Evolutionary conservation across 2,888 invertebrate genomes (phyloP), one percentile per base, ranked within the genome.

Genomic region (Brachyptera putata): DNA sequence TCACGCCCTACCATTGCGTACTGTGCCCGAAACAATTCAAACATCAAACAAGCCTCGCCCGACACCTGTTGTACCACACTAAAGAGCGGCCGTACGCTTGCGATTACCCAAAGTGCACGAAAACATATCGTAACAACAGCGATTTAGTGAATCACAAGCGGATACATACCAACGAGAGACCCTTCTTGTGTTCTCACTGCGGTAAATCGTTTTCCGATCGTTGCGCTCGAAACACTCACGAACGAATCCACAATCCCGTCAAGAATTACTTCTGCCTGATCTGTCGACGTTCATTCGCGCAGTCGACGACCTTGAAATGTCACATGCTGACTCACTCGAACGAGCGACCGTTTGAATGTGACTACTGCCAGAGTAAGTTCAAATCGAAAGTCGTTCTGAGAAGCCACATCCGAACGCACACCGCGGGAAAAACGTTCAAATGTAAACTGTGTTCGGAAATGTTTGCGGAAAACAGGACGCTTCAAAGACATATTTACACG

Each of bases 241-340:
- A 41, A 18, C 41, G 41, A 5, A 41, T 41, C n/a, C 41, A 41
- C 16, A n/a, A n/a, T n/a, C 3, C 2, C 7, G 21, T 2, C 16
- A 41, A 41, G 41, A 9, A 16, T 16, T 41, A 16, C 16, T 18
- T 18, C 41, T 41, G 41, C 18, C 3, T 4, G 7, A 11, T 41
- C 21, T 41, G 41, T 41, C 16, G 16, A 16, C 41, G 41, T 9
- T 3, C 18, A 41, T 41, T 41, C 21, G 21, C 41, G 41, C 41
- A 41, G 21, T 9, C 41, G 41, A 18, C 41, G 18, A 41, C 41
- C 4, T 11, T 41, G 41, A 7, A n/a, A 3, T 16, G 41, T 3
- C 41, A 41, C 41, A 41, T 41, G 41, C 16, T 41, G n/a, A 41
- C 41, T 2, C 41, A 41, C 41, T 18, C 41, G 13, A 41, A 41